These are phyloP conservation scores for Xestoiulus laeticollis DNA, from an alignment of 2,888 invertebrate species.

Conservation along the genomic window DNA sequence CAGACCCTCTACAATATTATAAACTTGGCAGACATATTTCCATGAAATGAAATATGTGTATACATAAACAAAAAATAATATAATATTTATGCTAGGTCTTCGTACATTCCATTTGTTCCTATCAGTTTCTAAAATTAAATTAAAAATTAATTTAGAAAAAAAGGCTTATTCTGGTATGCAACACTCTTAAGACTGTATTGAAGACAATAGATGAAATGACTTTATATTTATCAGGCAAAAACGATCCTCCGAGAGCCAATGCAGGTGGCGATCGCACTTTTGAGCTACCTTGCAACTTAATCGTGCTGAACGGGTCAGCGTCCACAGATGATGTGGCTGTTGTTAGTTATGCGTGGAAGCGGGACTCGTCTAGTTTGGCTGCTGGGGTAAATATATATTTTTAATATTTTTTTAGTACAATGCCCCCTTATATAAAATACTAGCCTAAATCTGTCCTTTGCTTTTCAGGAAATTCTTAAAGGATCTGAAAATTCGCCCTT, in stretches of 20 bases:
- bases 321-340: conserved; percentile 89
- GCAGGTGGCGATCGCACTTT: conserved; percentile 86
- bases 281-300: conserved; percentile 77
- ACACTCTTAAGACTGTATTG: no score
- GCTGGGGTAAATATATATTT: conserved; percentile 70
- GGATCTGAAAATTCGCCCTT: conserved; percentile 80
- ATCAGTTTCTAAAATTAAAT: no score
- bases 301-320: conserved; percentile 82
- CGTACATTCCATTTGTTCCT: no score
- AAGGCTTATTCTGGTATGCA: no score
- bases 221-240: conserved; percentile 75
- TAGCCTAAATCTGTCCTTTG: conserved; percentile 50
- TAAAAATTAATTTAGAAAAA: no score
- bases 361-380: conserved; percentile 77
- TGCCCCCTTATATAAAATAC: background rate
- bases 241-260: conserved; percentile 86
- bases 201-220: background rate
- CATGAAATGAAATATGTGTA: no score
- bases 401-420: background rate
- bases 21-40: no score
- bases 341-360: conserved; percentile 83
- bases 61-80: no score
- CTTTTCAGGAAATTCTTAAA: conserved; percentile 72
- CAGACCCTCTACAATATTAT: no score
- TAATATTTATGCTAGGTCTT: no score